These are phyloP conservation scores for Xestia sexstrigata DNA, from an alignment of 2,888 invertebrate genomes.

Conservation along the genomic window DNA sequence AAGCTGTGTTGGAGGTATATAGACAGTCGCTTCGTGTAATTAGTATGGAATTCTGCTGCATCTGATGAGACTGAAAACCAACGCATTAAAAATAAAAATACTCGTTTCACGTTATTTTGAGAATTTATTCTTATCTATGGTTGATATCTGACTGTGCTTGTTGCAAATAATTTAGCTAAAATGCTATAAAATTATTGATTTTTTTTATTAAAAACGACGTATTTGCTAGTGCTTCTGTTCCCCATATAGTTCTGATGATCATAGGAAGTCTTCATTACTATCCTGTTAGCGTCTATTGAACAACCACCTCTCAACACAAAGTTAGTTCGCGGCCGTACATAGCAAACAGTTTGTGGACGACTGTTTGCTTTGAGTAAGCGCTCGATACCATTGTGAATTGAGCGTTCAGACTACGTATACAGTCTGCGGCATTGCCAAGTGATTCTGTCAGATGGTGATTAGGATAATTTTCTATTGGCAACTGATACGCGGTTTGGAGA, in stretches of 20 bases:
- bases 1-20: background rate
- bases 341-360: slow-evolving; percentile 28
- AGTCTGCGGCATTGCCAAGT: slow-evolving; percentile 15
- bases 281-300: background rate
- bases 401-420: slow-evolving; percentile 21
- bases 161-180: too few relatives aligned
- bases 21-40: background rate
- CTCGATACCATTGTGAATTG: slow-evolving; percentile 25
- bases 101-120: too few relatives aligned
- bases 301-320: slow-evolving; percentile 12
- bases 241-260: background rate
- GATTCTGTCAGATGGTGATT: background rate
- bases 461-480: slow-evolving; percentile 1
- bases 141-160: too few relatives aligned
- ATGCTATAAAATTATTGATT: too few relatives aligned
- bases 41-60: background rate
- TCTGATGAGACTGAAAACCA: background rate
- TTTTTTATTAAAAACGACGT: too few relatives aligned
- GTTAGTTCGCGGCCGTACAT: background rate
- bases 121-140: too few relatives aligned
- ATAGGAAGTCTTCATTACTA: slow-evolving; percentile 6
- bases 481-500: background rate
- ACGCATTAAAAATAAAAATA: too few relatives aligned
- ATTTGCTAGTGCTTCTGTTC: background rate
- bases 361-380: slow-evolving; percentile 45